Evolutionary conservation across 2,797 vertebrate species (phyloP).

Genomic region (Chloroceryle amazona): DNA sequence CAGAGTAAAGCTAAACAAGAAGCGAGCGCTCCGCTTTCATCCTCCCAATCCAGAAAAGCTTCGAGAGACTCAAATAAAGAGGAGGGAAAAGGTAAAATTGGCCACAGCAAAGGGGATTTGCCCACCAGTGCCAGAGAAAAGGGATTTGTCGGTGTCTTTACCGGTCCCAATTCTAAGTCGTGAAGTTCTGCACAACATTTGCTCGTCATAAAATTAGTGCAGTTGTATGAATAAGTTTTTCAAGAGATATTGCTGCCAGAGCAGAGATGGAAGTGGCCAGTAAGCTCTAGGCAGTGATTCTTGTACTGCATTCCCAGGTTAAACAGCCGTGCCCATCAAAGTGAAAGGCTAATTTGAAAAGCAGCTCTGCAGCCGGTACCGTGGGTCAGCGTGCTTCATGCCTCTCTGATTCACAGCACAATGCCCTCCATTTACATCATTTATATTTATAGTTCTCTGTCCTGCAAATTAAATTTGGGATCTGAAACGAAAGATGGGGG

Average conservation of each 20-base stretch:
- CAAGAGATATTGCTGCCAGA: not conserved
- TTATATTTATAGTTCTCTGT: constrained; percentile 8
- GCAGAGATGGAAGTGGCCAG: not conserved
- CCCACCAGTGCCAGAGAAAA: not conserved
- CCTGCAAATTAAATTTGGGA: constrained; percentile 9
- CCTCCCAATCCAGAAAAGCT: not conserved
- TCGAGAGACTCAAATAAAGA: not conserved
- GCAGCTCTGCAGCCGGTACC: fast-evolving
- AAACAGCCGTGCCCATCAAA: not conserved
- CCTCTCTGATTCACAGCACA: not conserved
- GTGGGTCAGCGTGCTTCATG: not conserved
- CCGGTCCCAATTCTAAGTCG: not conserved
- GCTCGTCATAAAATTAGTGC: not conserved
- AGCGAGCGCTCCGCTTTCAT: not conserved
- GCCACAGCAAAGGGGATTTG: not conserved
- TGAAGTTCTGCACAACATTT: not conserved
- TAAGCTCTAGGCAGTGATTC: not conserved
- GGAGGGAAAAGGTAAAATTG: constrained; percentile 3
- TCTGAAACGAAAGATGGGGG: not conserved
- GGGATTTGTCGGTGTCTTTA: not conserved
- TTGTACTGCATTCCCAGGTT: not conserved
- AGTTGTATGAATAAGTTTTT: not conserved
- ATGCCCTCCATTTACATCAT: not conserved
- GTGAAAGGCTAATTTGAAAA: not conserved
- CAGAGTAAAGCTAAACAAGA: constrained; percentile 3